A percentile compares a stretch with the other conserved stretches of the same genome.
phyloP scores from a whole-genome alignment of 2,888 invertebrate species.

The Acleris holmiana region DNA sequence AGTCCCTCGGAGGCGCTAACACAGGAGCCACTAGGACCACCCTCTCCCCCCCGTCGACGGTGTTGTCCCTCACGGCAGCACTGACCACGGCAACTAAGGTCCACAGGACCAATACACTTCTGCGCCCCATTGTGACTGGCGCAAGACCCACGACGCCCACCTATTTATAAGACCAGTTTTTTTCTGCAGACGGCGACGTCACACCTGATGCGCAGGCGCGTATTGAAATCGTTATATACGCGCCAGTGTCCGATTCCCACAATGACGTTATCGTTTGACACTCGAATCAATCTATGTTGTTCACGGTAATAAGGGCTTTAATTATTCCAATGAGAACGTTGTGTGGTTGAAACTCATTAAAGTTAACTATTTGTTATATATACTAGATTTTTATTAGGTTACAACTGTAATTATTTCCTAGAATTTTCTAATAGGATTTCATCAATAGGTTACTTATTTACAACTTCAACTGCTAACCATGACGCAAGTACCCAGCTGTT shows the following conservation, averaged over 20 bases:
- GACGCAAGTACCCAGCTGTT: too few species aligned
- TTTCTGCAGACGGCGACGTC: slow-evolving; percentile 65
- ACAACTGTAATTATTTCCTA: too few species aligned
- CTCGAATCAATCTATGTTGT: slow-evolving; percentile 30
- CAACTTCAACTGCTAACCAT: too few species aligned
- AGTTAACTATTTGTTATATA: not conserved
- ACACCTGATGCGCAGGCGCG: slow-evolving; percentile 44
- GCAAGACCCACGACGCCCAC: slow-evolving; percentile 65
- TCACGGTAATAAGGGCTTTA: slow-evolving; percentile 11
- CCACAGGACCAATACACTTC: slow-evolving; percentile 62
- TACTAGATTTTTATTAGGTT: not conserved
- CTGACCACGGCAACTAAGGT: slow-evolving; percentile 57
- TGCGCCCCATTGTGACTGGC: slow-evolving; percentile 76
- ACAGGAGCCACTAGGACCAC: slow-evolving; percentile 73
- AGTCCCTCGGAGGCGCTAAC: slow-evolving; percentile 71
- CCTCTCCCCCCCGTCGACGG: slow-evolving; percentile 64
- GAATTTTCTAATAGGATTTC: too few species aligned
- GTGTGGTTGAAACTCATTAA: not conserved
- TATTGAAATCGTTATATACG: slow-evolving; percentile 47
- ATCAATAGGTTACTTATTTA: too few species aligned
- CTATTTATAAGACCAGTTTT: slow-evolving; percentile 76
- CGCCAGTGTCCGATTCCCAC: slow-evolving; percentile 56
- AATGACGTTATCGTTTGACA: slow-evolving; percentile 57
- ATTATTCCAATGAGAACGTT: not conserved
- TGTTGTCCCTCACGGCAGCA: slow-evolving; percentile 67